Base-by-base conservation (phyloP, 2,797 vertebrate species). In the Basileuterus tristriatus region DNA sequence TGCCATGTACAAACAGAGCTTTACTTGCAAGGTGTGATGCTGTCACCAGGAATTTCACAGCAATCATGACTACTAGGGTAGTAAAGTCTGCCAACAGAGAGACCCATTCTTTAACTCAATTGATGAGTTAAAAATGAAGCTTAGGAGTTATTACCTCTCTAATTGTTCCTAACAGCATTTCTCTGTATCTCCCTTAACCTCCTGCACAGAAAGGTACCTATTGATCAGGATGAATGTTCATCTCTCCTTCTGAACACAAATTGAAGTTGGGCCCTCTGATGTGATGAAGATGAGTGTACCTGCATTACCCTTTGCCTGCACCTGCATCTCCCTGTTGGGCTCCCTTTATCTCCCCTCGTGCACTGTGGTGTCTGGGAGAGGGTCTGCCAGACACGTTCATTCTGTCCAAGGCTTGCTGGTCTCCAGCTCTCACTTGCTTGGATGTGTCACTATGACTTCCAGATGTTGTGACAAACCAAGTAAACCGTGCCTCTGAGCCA, bases 401-500 rank as follows among this genome's bases (percentile, higher is more conserved):
- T 90, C 91, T 91, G 87, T 58, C 84, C 34, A 46, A 71, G 60
- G 70, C 70, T 87, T 3, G 2, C 56, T 94, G 85, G 27, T 76
- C 77, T 94, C 56, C 15, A 4, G 60, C 71, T 90, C 79, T 83
- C 30, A 13, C 87, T 88, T 87, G 41, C 77, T 70, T 88, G 74
- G 37, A 95, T 94, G 59, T 89, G 77, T 84, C 89, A 89, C 43
- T 95, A 91, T 93, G 85, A 90, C 44, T 96, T 97, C 89, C 96
- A 96, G 93, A 96, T 96, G 96, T 93, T 95, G 87, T 6, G 4
- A 94, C 89, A 94, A 65, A 82, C 67, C 49, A 39, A 95, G 53
- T 26, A 78, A 91, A 52, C 44, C 1, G 2, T 1, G 3, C 90
- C 89, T 93, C 37, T 64, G 72, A 47, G 93, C 94, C 91, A 94